Evolutionary conservation across 2,888 invertebrate species (phyloP).

Genomic region (Darwinula stevensoni): DNA sequence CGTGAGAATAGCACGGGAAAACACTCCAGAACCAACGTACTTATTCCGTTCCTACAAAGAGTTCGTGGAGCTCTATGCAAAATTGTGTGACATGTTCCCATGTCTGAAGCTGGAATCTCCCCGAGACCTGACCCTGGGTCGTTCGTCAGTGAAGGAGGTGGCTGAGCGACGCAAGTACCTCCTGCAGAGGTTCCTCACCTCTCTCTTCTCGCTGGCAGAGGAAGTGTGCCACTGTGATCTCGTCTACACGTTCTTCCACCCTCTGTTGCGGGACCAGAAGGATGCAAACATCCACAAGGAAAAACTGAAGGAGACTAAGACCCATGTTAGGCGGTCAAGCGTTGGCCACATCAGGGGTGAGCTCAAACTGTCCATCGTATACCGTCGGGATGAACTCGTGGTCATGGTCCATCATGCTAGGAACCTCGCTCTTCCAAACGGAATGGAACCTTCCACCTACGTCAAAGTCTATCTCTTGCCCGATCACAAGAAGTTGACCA

Average conservation of each 20-base stretch:
- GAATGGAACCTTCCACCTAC: constrained; percentile 21
- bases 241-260: constrained; percentile 97
- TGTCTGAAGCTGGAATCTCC: constrained; percentile 10
- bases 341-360: constrained; percentile 27
- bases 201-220: constrained; percentile 54
- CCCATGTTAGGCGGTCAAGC: not conserved
- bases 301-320: constrained; percentile 24
- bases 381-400: constrained; percentile 36
- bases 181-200: constrained; percentile 57
- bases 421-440: constrained; percentile 41
- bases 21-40: constrained; percentile 54
- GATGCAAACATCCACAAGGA: constrained; percentile 37
- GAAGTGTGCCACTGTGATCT: constrained; percentile 87
- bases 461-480: constrained; percentile 49
- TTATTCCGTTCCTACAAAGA: constrained; percentile 86
- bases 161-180: constrained; percentile 72
- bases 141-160: constrained; percentile 79
- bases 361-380: constrained; percentile 44
- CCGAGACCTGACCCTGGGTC: constrained; percentile 23
- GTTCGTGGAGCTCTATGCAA: constrained; percentile 84
- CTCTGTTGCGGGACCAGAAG: constrained; percentile 71
- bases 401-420: constrained; percentile 74
- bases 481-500: constrained; percentile 67
- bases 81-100: constrained; percentile 68
- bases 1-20: constrained; percentile 42